Base-by-base conservation (phyloP, 2,113 vertebrate genomes). In the Tylochromis polylepis region DNA sequence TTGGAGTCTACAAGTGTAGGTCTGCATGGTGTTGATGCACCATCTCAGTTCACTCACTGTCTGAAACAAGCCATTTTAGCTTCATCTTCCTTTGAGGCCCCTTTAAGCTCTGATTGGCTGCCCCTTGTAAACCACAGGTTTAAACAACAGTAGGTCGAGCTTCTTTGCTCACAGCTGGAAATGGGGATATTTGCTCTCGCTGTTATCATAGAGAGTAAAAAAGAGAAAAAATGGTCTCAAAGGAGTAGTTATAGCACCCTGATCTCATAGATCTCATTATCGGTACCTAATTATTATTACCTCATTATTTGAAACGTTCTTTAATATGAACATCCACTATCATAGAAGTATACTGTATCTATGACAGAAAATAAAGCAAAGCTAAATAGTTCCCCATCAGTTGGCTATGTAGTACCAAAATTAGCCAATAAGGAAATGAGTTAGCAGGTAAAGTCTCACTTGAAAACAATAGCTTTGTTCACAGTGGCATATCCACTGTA, bases 161-260 rank as follows among this genome's bases (percentile, higher is more conserved):
- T 9, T 59, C 57, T 16, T 58, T 29, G 57, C 24, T 49, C 15
- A 49, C 46, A 49, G 46, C 46, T 15, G 24, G 36, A 67, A 0
- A 38, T 41, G 20, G 7, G 7, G 36, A 43, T 70, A 15, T 43
- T 15, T 70, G 38, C 38, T 70, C 5, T 10, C n/a, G 9, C 1
- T 2, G 65, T 12, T n/a, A 16, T 70, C n/a, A 24, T 12, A 43
- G 36, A 70, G 62, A 70, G n/a, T 67, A 6, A 67, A 41, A 41
- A 41, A 11, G 62, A 41, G 62, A 0, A 67, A 67, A 34, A 67
- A 38, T 14, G 10, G 4, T 65, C 4, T 38, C 11, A 1, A 38
- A 65, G 0, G 34, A 67, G 20, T 0, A 41, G 11, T 67, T 41
- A 41, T 15, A 41, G 2, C 65, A 0, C 34, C 0, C 2, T 14